Conservation (phyloP, 2,113 vertebrate genomes). For the Nicator chloris region DNA sequence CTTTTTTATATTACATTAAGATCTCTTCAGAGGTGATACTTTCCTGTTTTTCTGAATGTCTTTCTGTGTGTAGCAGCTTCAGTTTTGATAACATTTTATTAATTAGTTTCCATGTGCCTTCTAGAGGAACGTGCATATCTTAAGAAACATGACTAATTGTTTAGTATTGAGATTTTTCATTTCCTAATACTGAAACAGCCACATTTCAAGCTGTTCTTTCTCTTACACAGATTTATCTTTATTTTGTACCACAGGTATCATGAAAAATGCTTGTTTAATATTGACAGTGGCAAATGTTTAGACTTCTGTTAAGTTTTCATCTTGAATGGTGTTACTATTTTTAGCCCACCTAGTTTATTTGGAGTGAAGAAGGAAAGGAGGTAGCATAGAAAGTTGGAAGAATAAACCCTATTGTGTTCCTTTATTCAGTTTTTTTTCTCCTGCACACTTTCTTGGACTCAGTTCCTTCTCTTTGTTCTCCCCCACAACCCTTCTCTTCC, state of each 20-base stretch:
- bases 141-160: background rate
- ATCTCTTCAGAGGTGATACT: background rate
- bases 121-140: background rate
- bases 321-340: background rate
- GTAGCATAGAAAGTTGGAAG: background rate
- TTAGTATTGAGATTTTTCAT: background rate
- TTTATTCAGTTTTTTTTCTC: constrained; percentile 18
- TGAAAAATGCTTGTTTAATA: background rate
- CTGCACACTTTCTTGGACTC: constrained; percentile 15
- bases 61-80: background rate
- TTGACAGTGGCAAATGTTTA: background rate
- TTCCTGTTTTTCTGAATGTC: background rate
- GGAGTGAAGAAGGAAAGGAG: background rate
- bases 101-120: background rate
- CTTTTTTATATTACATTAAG: background rate
- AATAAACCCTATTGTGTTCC: constrained; percentile 15
- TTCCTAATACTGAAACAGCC: background rate
- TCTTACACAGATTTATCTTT: background rate
- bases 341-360: background rate
- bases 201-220: background rate
- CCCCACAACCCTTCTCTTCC: background rate
- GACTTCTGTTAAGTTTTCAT: background rate
- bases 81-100: background rate
- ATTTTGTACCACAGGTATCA: background rate
- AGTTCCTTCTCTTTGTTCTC: constrained; percentile 49